Base-by-base conservation (phyloP, 2,113 vertebrate species). In the Agapornis roseicollis region DNA sequence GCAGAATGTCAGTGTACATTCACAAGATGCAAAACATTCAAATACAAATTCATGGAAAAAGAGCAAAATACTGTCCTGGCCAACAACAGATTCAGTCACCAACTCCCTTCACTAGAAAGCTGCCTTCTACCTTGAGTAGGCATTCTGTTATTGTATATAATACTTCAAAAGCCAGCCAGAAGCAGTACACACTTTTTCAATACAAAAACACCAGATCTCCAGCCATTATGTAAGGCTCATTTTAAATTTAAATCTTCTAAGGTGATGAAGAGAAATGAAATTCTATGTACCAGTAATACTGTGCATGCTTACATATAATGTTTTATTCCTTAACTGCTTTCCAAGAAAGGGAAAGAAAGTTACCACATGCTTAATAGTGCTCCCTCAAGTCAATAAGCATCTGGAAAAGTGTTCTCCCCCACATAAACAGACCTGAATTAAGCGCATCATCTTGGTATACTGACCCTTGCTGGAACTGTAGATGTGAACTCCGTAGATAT, bases 1-100 rank as follows among this genome's bases (percentile, higher is more conserved):
- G 18, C 46, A 68, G 52, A 47, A 15, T 13, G 12, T 35, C 17
- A 0, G 37, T 65, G 28, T 3, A 9, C 0, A 0, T 44, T 68
- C 61, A 44, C 23, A 71, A 76, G 37, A 41, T 11, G 27, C 29
- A 82, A 1, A 49, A 49, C 56, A 73, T 39, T 61, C 29, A 61
- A 50, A 39, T 44, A 72, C n/a, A 11, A 79, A 85, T 17, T 15
- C 23, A 8, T 18, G 24, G 6, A n/a, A 64, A 47, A 74, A 53
- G 13, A 66, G 35, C 22, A 69, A 56, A 81, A 81, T 33, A 42
- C 18, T 25, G 24, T 42, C 63, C 31, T 24, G 16, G 17, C 5
- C 55, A 81, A 35, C 24, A 81, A 56, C 11, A 77, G 58, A 52
- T 47, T 47, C 17, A 53, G 27, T 37, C 47, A 73, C 28, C 24